These are phyloP conservation scores for Phrynocephalus versicolor DNA, from an alignment of 2,113 vertebrate genomes.

Conservation along the genomic window DNA sequence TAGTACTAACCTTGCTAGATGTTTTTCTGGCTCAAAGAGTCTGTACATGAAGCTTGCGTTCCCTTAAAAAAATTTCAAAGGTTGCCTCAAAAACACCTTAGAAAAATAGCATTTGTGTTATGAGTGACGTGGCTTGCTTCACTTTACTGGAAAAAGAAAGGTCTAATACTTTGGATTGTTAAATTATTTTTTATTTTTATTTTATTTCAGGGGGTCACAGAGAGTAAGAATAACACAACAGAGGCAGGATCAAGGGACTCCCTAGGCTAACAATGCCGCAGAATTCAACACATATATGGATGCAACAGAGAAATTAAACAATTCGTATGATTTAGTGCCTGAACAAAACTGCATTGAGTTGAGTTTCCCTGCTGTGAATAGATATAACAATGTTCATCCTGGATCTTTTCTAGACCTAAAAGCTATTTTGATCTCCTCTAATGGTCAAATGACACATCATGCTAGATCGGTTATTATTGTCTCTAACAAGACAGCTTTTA, in stretches of 20 bases:
- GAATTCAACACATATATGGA: neutral
- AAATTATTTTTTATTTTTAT: neutral
- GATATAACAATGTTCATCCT: neutral
- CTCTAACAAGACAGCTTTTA: neutral
- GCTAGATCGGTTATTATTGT: neutral
- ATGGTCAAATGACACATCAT: neutral
- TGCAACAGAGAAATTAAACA: neutral
- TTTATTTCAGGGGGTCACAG: neutral
- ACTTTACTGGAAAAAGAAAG: neutral
- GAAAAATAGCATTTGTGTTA: slow-evolving; percentile 1
- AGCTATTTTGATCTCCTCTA: neutral
- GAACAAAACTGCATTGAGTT: neutral
- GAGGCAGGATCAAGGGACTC: neutral
- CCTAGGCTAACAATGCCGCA: neutral
- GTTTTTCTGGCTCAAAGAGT: neutral
- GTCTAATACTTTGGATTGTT: neutral
- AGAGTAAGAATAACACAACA: neutral
- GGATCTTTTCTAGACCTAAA: neutral
- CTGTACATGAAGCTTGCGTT: neutral
- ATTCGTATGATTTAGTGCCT: neutral
- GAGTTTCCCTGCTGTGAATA: neutral
- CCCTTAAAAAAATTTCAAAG: neutral
- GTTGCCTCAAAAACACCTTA: neutral
- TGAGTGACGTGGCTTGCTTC: neutral
- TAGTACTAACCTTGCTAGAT: neutral